Conservation (phyloP, 1,140 invertebrate species). For the Sarcophaga bullata region DNA sequence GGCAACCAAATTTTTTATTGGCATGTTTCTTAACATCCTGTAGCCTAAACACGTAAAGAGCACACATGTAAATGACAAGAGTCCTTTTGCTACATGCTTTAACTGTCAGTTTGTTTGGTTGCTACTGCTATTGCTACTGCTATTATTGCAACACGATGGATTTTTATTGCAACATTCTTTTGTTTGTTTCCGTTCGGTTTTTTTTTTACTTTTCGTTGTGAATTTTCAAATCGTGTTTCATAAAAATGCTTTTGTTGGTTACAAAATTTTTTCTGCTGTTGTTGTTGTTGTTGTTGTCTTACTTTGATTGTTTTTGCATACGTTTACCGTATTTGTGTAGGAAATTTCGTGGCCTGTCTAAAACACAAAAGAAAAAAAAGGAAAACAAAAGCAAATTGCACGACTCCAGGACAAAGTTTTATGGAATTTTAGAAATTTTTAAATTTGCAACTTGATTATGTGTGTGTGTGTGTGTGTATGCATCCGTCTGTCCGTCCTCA, state of each 20-base stretch:
- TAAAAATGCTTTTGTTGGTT: conserved; percentile 42
- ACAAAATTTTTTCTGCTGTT: neutral
- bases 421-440: conserved; percentile 12
- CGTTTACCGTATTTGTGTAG: neutral
- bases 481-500: too few relatives aligned
- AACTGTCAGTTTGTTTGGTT: neutral
- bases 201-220: conserved; percentile 31
- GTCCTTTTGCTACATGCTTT: conserved; percentile 37
- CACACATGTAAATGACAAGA: conserved; percentile 29
- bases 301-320: conserved; percentile 1
- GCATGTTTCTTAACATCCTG: conserved; percentile 9
- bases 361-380: neutral
- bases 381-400: neutral
- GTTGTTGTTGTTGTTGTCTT: neutral
- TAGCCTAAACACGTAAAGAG: neutral
- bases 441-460: neutral
- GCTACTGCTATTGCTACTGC: neutral
- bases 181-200: neutral
- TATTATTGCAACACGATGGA: conserved; percentile 7
- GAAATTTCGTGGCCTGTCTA: neutral
- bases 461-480: neutral
- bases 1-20: conserved; percentile 31
- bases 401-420: neutral
- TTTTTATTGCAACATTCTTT: conserved; percentile 33
- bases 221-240: conserved; percentile 44